A percentile compares a stretch with the other conserved stretches of the same genome.
These are phyloP conservation scores for Dromaius novaehollandiae DNA, from an alignment of 2,113 vertebrate genomes.

Conservation along the genomic window DNA sequence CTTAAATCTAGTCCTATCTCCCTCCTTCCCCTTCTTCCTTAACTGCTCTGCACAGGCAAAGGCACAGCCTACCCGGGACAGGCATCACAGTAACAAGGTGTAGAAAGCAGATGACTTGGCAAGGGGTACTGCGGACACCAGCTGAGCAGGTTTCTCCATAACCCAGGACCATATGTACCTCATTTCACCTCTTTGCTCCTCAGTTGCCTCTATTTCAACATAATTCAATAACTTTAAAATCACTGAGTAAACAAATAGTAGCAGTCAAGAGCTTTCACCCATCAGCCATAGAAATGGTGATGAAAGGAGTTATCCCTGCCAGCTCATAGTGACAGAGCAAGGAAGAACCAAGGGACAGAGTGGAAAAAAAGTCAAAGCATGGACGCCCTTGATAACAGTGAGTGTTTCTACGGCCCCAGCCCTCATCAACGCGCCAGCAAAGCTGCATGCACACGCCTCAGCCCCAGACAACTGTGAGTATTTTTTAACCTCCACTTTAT, in stretches of 20 bases:
- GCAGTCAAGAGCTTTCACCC: background rate
- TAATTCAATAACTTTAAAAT: background rate
- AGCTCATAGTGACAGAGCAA: background rate
- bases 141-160: background rate
- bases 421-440: background rate
- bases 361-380: background rate
- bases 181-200: background rate
- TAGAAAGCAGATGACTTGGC: background rate
- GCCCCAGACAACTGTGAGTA: background rate
- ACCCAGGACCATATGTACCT: background rate
- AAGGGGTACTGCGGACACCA: background rate
- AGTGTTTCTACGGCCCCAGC: background rate
- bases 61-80: background rate
- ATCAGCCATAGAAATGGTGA: background rate
- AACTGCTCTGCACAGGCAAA: accelerated
- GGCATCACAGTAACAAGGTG: background rate
- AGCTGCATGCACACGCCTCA: background rate
- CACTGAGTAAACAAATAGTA: background rate
- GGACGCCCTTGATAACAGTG: background rate
- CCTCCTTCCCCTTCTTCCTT: background rate
- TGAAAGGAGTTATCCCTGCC: background rate
- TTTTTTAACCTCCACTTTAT: background rate
- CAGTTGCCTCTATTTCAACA: background rate
- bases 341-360: background rate
- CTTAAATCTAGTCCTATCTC: background rate